These are phyloP conservation scores for Linurgus olivaceus DNA, from an alignment of 2,797 vertebrate genomes.

Conservation along the genomic window DNA sequence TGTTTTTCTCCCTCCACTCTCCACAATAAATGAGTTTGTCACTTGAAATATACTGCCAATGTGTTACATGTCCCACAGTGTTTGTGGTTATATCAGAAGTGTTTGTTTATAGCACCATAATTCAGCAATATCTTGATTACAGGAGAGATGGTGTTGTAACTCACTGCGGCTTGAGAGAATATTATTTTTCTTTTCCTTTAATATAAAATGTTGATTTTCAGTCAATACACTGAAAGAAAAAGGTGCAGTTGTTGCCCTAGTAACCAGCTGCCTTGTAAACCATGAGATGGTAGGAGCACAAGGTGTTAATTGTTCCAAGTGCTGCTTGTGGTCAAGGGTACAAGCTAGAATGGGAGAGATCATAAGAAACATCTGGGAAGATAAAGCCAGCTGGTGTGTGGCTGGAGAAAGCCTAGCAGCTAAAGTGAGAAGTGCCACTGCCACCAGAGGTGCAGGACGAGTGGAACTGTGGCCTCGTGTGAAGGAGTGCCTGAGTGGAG, in stretches of 20 bases:
- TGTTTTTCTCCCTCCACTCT: slow-evolving; percentile 43
- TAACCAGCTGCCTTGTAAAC: slow-evolving; percentile 56
- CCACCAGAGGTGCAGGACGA: background rate
- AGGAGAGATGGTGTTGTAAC: slow-evolving; percentile 56
- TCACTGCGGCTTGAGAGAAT: slow-evolving; percentile 46
- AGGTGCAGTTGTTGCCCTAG: slow-evolving; percentile 51
- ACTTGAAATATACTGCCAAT: slow-evolving; percentile 66
- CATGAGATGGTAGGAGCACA: slow-evolving; percentile 3
- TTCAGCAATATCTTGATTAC: slow-evolving; percentile 69
- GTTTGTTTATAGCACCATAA: slow-evolving; percentile 70
- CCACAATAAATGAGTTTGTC: slow-evolving; percentile 65
- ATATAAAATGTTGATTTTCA: slow-evolving; percentile 66
- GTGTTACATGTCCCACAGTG: slow-evolving; percentile 61
- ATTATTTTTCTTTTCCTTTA: slow-evolving; percentile 65
- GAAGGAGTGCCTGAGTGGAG: background rate
- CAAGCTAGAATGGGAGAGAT: background rate
- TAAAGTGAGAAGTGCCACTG: background rate
- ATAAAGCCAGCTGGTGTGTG: background rate
- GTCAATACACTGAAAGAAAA: slow-evolving; percentile 16
- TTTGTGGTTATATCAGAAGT: slow-evolving; percentile 66
- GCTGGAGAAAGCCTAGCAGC: background rate
- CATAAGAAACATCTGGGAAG: slow-evolving; percentile 33
- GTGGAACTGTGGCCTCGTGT: background rate
- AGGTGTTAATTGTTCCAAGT: slow-evolving; percentile 64
- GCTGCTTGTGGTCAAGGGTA: slow-evolving; percentile 29